These are phyloP conservation scores for Himalopsyche kuldschensis DNA, from an alignment of 2,888 invertebrate genomes.

Conservation along the genomic window DNA sequence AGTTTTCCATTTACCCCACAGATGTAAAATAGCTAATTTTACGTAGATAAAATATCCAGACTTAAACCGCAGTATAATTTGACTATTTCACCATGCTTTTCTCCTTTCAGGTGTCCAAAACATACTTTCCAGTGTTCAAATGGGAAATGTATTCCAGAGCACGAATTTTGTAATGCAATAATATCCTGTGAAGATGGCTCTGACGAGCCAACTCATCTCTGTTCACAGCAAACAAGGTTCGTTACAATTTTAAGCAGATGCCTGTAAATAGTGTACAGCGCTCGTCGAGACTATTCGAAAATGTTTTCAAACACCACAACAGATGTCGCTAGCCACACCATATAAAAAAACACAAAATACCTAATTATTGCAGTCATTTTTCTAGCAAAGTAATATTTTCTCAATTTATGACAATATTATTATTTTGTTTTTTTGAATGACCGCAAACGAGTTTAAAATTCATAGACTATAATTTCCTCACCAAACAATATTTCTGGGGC, in stretches of 20 bases:
- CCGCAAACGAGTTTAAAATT: not conserved
- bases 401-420: too few relatives aligned
- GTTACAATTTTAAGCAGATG: not conserved
- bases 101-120: slow-evolving; percentile 67
- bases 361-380: not conserved
- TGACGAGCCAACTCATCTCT: slow-evolving; percentile 82
- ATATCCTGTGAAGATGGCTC: slow-evolving; percentile 85
- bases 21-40: not conserved
- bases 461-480: not conserved
- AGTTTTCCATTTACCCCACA: not conserved
- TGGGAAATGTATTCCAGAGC: slow-evolving; percentile 86
- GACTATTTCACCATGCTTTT: not conserved
- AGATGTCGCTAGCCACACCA: not conserved
- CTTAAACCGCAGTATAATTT: not conserved
- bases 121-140: slow-evolving; percentile 84
- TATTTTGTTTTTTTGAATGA: not conserved
- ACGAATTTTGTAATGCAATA: slow-evolving; percentile 90
- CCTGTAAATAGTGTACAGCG: not conserved
- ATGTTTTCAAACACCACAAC: too few relatives aligned
- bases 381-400: too few relatives aligned
- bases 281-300: too few relatives aligned
- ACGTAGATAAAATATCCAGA: not conserved
- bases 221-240: slow-evolving; percentile 64
- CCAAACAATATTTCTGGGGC: too few relatives aligned
- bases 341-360: not conserved